These are phyloP conservation scores for Lycia hirtaria DNA, from an alignment of 2,888 invertebrate species.

Conservation along the genomic window DNA sequence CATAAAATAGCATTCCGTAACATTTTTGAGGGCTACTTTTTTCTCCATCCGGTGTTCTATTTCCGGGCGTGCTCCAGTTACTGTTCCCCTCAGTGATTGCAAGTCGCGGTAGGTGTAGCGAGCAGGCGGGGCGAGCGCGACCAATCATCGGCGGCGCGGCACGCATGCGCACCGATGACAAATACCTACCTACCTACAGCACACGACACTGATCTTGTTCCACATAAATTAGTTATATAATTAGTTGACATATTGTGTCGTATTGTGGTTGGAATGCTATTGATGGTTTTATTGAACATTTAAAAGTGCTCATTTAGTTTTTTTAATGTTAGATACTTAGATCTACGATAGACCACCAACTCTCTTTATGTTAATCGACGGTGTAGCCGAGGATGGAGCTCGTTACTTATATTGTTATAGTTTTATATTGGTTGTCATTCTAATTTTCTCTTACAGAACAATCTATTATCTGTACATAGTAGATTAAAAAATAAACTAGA, in stretches of 20 bases:
- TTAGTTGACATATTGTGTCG: constrained; percentile 8
- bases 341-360: no score
- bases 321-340: no score
- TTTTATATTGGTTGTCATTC: no score
- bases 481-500: no score
- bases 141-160: constrained; percentile 68
- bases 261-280: background rate
- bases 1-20: no score
- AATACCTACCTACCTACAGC: constrained; percentile 54
- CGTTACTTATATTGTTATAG: no score
- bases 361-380: no score
- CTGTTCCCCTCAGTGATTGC: constrained; percentile 17
- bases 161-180: constrained; percentile 60
- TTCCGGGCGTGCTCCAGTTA: constrained; percentile 1
- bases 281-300: background rate
- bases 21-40: no score
- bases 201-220: constrained; percentile 33
- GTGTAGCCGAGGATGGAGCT: no score
- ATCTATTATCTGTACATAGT: no score
- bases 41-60: constrained; percentile 19
- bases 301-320: no score
- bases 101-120: constrained; percentile 46
- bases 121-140: constrained; percentile 71
- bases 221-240: constrained; percentile 24
- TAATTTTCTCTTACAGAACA: no score